phyloP scores from a whole-genome alignment of 2,797 vertebrate species.

The Gadopsis marmoratus region DNA sequence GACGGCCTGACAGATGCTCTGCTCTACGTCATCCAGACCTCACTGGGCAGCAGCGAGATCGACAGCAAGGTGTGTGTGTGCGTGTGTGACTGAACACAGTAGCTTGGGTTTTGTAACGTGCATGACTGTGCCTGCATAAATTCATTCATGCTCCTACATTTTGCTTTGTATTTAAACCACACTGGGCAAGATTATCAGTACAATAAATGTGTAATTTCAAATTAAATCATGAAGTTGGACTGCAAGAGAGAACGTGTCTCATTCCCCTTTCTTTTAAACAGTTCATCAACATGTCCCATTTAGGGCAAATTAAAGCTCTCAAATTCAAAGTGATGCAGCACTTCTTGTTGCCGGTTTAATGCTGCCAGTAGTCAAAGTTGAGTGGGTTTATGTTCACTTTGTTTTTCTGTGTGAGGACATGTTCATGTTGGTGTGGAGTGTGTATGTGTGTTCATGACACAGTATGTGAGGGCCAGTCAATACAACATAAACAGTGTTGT shows the following conservation, averaged over 20 bases:
- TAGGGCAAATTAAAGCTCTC: conserved; percentile 33
- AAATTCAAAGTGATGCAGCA: conserved; percentile 27
- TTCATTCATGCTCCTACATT: conserved; percentile 1
- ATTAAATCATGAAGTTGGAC: background rate
- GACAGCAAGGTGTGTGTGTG: conserved; percentile 91
- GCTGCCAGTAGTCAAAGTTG: conserved; percentile 25
- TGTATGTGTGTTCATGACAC: conserved; percentile 29
- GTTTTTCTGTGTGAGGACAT: conserved; percentile 28
- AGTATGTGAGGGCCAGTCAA: conserved; percentile 58
- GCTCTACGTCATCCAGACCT: conserved; percentile 97
- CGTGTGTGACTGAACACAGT: conserved; percentile 20
- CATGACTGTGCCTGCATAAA: conserved; percentile 8
- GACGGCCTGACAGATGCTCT: conserved; percentile 98
- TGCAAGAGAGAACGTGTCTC: background rate
- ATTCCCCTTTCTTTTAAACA: background rate
- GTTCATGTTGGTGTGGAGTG: conserved; percentile 23
- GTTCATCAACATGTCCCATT: conserved; percentile 49
- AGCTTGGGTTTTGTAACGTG: conserved; percentile 12
- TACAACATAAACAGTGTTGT: conserved; percentile 78
- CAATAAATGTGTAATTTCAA: conserved; percentile 30
- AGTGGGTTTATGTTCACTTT: conserved; percentile 47
- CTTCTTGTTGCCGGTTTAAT: conserved; percentile 28
- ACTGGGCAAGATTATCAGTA: background rate
- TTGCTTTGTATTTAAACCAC: background rate
- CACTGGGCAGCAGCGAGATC: conserved; percentile 97